phyloP scores from a whole-genome alignment of 35 echinoderm and acorn worm species.

The Eucidaris tribuloides region DNA sequence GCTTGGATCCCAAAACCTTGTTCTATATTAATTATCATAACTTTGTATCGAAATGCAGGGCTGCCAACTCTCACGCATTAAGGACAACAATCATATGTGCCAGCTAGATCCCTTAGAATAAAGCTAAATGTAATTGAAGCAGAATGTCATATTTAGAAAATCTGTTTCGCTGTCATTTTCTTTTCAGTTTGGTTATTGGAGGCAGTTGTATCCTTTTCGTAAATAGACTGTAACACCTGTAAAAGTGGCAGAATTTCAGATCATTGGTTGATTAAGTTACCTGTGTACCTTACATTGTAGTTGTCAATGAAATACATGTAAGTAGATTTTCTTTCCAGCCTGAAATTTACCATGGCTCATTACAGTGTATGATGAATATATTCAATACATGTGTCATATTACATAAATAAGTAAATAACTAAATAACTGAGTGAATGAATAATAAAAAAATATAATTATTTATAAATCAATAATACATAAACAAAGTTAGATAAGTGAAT shows the following conservation, averaged over 20 bases:
- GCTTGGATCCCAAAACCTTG: background rate
- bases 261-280: background rate
- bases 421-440: background rate
- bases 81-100: background rate
- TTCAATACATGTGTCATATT: background rate
- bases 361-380: background rate
- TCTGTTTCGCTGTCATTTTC: conserved; percentile 11
- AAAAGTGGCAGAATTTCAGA: background rate
- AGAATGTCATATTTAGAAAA: background rate
- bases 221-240: background rate
- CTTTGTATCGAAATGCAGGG: background rate
- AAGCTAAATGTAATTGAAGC: background rate
- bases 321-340: background rate
- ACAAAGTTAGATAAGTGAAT: background rate
- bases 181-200: conserved; percentile 78
- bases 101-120: background rate
- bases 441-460: no score
- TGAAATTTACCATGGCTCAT: background rate
- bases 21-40: background rate
- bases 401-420: background rate
- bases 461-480: no score
- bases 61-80: background rate
- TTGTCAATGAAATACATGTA: background rate
- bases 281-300: background rate
- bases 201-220: conserved; percentile 92